A percentile compares a stretch with the other conserved stretches of the same genome.
Evolutionary conservation across 2,888 invertebrate species (phyloP).

Genomic region (Morpho achilles): DNA sequence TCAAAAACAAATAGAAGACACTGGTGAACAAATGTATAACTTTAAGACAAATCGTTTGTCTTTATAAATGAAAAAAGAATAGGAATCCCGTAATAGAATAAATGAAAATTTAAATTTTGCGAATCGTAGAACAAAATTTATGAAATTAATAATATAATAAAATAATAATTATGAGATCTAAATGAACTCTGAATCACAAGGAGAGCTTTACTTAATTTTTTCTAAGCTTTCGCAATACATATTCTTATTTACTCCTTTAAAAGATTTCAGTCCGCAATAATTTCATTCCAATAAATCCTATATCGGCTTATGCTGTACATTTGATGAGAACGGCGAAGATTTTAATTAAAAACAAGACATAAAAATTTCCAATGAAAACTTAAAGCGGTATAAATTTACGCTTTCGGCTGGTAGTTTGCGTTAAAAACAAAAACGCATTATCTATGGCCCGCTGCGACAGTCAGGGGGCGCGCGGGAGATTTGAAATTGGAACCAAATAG

Average conservation of each 20-base stretch:
- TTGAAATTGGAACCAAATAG: conserved; percentile 82
- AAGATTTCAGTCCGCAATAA: conserved; percentile 49
- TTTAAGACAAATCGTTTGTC: too few species aligned
- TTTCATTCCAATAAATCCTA: conserved; percentile 58
- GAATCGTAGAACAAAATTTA: too few species aligned
- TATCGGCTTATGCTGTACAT: conserved; percentile 45
- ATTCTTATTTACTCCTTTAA: conserved; percentile 47
- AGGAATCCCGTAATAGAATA: too few species aligned
- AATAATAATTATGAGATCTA: too few species aligned
- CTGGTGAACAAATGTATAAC: too few species aligned
- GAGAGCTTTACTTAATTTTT: too few species aligned
- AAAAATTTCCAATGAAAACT: background rate
- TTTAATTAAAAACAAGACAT: conserved; percentile 44
- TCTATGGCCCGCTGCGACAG: conserved; percentile 64
- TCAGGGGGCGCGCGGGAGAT: conserved; percentile 75
- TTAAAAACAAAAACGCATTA: conserved; percentile 67
- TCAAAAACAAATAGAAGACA: too few species aligned
- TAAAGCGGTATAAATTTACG: background rate
- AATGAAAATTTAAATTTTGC: too few species aligned
- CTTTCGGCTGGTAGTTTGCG: background rate
- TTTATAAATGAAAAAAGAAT: too few species aligned
- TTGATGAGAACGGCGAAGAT: conserved; percentile 41
- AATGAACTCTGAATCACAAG: too few species aligned
- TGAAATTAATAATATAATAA: too few species aligned
- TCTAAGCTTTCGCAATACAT: too few species aligned